Evolutionary conservation across 2,113 vertebrate genomes (phyloP).

Genomic region (Larimichthys polyactis): DNA sequence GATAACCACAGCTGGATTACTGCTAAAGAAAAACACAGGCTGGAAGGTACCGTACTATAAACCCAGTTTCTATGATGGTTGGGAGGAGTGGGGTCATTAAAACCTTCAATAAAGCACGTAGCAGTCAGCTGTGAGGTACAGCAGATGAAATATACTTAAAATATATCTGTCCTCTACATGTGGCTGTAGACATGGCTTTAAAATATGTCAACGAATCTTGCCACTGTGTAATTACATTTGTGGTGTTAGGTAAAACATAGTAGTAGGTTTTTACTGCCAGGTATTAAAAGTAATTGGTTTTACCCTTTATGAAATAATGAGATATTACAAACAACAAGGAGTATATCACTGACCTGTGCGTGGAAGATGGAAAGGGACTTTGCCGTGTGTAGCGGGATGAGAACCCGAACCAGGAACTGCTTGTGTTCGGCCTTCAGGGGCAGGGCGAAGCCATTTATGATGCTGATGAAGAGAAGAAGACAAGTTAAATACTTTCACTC

Average conservation of each 20-base stretch:
- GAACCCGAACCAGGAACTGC: constrained; percentile 93
- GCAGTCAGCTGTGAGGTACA: background rate
- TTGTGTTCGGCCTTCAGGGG: constrained; percentile 95
- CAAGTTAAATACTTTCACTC: background rate
- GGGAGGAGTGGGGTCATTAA: background rate
- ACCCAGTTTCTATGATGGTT: background rate
- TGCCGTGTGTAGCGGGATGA: constrained; percentile 93
- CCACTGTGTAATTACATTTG: background rate
- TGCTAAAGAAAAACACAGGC: constrained; percentile 8
- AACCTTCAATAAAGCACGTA: background rate
- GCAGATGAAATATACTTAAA: background rate
- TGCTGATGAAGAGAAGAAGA: constrained; percentile 76
- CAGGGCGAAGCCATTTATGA: constrained; percentile 95
- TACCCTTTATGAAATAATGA: background rate
- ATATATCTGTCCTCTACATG: background rate
- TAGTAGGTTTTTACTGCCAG: background rate
- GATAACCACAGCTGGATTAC: background rate
- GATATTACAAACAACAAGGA: too few species aligned
- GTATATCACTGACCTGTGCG: constrained; percentile 87
- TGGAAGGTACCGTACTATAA: background rate
- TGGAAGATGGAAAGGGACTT: constrained; percentile 95
- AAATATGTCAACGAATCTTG: background rate
- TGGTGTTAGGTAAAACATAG: background rate
- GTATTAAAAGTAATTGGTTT: background rate
- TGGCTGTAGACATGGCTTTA: background rate